Evolutionary conservation across 2,888 invertebrate species (phyloP).

Genomic region (Drosophila ezoana): DNA sequence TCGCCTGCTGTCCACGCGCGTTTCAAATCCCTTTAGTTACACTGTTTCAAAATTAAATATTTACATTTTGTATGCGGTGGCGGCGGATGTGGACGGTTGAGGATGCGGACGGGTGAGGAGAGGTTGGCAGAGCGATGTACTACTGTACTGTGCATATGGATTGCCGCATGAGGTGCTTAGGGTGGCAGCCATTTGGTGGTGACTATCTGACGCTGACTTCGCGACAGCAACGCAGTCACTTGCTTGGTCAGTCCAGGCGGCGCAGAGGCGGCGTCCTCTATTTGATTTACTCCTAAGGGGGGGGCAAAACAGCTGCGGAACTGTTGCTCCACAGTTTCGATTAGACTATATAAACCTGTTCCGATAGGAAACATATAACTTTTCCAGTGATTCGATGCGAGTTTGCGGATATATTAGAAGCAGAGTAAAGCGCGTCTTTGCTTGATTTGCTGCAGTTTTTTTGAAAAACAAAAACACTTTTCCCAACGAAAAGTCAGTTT

Average conservation of each 20-base stretch:
- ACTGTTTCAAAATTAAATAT: conserved; percentile 84
- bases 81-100: conserved; percentile 15
- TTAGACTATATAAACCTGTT: too few species aligned
- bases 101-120: conserved; percentile 9
- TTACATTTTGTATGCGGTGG: conserved; percentile 75
- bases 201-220: conserved; percentile 24
- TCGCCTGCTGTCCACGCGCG: conserved; percentile 68
- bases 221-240: conserved; percentile 18
- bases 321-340: too few species aligned
- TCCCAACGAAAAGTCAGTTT: too few species aligned
- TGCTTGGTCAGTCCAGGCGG: conserved; percentile 26
- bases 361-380: too few species aligned
- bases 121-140: neutral
- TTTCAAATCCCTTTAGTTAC: conserved; percentile 82
- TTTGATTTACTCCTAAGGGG: neutral
- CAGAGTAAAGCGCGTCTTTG: too few species aligned
- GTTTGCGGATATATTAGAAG: too few species aligned
- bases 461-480: too few species aligned
- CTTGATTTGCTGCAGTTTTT: too few species aligned
- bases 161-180: conserved; percentile 15
- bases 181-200: conserved; percentile 32
- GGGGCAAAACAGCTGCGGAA: neutral
- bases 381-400: too few species aligned
- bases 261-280: conserved; percentile 2
- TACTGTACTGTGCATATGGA: neutral